Percentiles rank a stretch among this genome's conserved stretches.
These are phyloP conservation scores for Euleptes europaea DNA, from an alignment of 2,113 vertebrate genomes.

Conservation along the genomic window DNA sequence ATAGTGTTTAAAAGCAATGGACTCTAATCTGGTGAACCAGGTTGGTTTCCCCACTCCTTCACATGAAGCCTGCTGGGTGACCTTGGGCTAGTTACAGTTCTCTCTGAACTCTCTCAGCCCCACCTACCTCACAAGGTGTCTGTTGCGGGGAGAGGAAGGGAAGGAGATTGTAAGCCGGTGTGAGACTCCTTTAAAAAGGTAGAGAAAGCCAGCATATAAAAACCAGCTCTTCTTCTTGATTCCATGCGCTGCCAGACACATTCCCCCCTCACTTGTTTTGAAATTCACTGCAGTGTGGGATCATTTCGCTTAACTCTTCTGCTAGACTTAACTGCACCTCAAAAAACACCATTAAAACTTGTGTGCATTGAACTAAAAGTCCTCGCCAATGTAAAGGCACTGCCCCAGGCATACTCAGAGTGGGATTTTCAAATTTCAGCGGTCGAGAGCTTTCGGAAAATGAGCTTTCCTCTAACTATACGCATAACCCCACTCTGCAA, in stretches of 20 bases:
- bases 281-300: slow-evolving; percentile 22
- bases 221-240: too few relatives aligned
- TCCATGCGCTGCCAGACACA: not conserved
- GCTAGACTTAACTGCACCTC: slow-evolving; percentile 14
- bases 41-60: too few relatives aligned
- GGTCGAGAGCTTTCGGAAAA: slow-evolving; percentile 5
- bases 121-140: too few relatives aligned
- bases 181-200: too few relatives aligned
- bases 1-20: too few relatives aligned
- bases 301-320: not conserved
- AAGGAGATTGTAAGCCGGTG: too few relatives aligned
- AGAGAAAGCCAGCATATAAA: too few relatives aligned
- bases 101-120: too few relatives aligned
- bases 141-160: too few relatives aligned
- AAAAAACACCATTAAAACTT: slow-evolving; percentile 18
- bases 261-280: not conserved
- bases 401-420: not conserved
- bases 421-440: slow-evolving; percentile 19
- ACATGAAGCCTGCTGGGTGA: too few relatives aligned
- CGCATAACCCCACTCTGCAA: not conserved
- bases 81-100: too few relatives aligned
- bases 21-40: too few relatives aligned
- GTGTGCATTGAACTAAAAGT: slow-evolving; percentile 21
- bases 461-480: slow-evolving; percentile 1
- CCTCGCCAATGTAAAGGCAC: not conserved